phyloP scores from a whole-genome alignment of 2,113 vertebrate species.

The Pteruthius melanotis region DNA sequence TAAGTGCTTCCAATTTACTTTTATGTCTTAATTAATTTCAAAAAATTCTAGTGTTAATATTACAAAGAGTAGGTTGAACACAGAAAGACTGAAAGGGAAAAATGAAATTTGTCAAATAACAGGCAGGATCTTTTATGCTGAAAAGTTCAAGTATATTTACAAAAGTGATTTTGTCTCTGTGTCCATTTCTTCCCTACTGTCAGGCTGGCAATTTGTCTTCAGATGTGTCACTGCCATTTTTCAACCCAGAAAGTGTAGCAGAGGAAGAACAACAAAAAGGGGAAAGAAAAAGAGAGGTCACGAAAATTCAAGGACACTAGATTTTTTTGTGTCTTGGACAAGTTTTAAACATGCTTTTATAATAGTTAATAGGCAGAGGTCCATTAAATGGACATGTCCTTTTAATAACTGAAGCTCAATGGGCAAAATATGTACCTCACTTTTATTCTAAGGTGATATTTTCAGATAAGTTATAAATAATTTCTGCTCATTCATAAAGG shows the following conservation, averaged over 20 bases:
- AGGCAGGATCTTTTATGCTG: background rate
- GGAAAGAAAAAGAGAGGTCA: background rate
- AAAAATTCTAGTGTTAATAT: background rate
- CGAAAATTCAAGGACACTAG: background rate
- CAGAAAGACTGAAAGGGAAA: background rate
- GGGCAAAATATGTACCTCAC: background rate
- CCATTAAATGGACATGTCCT: background rate
- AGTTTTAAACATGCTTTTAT: background rate
- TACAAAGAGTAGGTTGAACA: background rate
- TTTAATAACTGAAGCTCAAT: background rate
- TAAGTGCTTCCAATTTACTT: conserved; percentile 4
- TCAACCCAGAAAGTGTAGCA: background rate
- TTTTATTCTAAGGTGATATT: background rate
- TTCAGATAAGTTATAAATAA: background rate
- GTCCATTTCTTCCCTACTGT: background rate
- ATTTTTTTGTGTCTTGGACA: background rate
- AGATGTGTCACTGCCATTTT: background rate
- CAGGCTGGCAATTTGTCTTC: background rate
- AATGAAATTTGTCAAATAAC: background rate
- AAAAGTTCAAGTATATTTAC: conserved; percentile 38
- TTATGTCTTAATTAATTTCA: background rate
- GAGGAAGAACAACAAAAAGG: background rate
- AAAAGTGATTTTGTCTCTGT: background rate
- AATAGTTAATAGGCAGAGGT: background rate
- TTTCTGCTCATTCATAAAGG: background rate